Evolutionary conservation across 1,140 invertebrate species (phyloP).

Genomic region (Dendrolimus punctatus): DNA sequence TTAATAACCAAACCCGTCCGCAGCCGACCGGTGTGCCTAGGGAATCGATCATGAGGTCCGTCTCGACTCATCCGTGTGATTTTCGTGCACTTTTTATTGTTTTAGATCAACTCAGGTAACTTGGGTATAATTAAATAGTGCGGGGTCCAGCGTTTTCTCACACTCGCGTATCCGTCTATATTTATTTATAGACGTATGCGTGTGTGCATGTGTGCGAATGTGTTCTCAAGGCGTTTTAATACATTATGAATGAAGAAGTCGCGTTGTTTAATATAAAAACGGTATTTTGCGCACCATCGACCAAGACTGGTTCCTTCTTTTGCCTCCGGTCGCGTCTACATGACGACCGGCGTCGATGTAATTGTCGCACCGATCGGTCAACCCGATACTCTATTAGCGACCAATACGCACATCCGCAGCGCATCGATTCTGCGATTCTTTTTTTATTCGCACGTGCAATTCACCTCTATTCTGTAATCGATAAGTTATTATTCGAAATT

Average conservation of each 20-base stretch:
- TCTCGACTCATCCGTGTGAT: conserved; percentile 39
- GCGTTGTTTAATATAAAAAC: conserved; percentile 49
- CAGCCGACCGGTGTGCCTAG: conserved; percentile 32
- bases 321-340: conserved; percentile 29
- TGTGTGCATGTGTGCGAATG: conserved; percentile 28
- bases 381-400: conserved; percentile 21
- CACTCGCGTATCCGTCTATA: conserved; percentile 19
- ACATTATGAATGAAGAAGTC: conserved; percentile 62
- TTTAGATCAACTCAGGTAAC: conserved; percentile 17
- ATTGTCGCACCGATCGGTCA: conserved; percentile 37
- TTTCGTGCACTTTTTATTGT: conserved; percentile 47
- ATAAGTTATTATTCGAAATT: conserved; percentile 17
- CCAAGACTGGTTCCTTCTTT: conserved; percentile 37
- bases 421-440: conserved; percentile 8
- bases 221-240: conserved; percentile 42
- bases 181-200: conserved; percentile 29
- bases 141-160: conserved; percentile 13
- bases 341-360: conserved; percentile 47
- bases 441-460: conserved; percentile 13
- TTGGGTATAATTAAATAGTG: conserved; percentile 28
- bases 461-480: background rate
- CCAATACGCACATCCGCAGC: background rate
- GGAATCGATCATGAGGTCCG: conserved; percentile 24
- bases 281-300: conserved; percentile 37
- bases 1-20: conserved; percentile 31